Percentiles rank a stretch among this genome's conserved stretches.
Evolutionary conservation across 2,797 vertebrate species (phyloP).

Genomic region (Caiman crocodilus): DNA sequence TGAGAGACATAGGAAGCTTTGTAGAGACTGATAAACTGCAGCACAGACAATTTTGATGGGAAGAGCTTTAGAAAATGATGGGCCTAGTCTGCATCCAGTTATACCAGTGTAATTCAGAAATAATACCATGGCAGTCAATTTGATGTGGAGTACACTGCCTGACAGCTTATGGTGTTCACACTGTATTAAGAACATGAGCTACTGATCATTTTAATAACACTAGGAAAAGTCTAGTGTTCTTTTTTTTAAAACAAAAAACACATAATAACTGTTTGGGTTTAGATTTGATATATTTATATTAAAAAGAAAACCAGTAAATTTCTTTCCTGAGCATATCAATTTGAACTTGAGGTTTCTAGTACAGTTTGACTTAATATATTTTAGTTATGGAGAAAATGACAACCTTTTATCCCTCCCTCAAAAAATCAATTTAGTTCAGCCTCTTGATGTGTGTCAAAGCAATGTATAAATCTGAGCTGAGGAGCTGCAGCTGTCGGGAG

Average conservation of each 20-base stretch:
- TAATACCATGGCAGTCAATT: neutral
- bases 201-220: constrained; percentile 10
- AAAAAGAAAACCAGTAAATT: constrained; percentile 32
- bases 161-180: neutral
- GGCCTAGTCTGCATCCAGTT: neutral
- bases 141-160: neutral
- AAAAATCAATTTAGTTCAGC: constrained; percentile 95
- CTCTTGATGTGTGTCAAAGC: constrained; percentile 89
- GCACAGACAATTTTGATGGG: constrained; percentile 6
- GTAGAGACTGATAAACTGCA: constrained; percentile 9
- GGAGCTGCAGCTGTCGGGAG: constrained; percentile 89
- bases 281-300: constrained; percentile 54
- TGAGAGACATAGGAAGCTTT: neutral
- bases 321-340: constrained; percentile 26
- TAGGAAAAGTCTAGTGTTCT: constrained; percentile 3
- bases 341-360: constrained; percentile 78
- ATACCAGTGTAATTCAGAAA: constrained; percentile 9
- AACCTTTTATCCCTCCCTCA: constrained; percentile 15
- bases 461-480: constrained; percentile 86
- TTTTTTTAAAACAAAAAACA: constrained; percentile 19
- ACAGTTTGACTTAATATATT: constrained; percentile 55
- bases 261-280: neutral
- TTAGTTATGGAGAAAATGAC: constrained; percentile 44
- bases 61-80: constrained; percentile 32
- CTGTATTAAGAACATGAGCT: neutral